Percentiles rank a stretch among this genome's conserved stretches.
phyloP scores from a whole-genome alignment of 2,888 invertebrate genomes.

The Phania funesta region DNA sequence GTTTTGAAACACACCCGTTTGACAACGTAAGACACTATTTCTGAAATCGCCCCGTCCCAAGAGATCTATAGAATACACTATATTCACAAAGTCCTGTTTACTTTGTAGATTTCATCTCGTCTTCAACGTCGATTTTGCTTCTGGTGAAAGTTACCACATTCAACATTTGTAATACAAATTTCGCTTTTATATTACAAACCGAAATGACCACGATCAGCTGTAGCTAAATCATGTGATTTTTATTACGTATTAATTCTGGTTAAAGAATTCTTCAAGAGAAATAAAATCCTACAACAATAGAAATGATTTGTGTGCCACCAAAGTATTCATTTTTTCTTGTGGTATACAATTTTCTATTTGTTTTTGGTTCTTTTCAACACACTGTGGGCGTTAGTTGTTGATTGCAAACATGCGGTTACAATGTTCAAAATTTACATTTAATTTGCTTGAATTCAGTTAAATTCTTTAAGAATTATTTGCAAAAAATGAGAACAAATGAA shows the following conservation, averaged over 20 bases:
- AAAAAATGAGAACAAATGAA: not conserved
- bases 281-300: not conserved
- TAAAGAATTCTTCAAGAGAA: slow-evolving; percentile 14
- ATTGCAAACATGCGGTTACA: slow-evolving; percentile 76
- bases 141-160: too few species aligned
- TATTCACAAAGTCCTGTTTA: too few species aligned
- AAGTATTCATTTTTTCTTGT: slow-evolving; percentile 28
- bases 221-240: not conserved
- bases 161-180: too few species aligned
- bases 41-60: too few species aligned
- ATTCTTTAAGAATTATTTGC: slow-evolving; percentile 47
- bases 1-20: too few species aligned
- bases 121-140: too few species aligned
- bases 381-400: slow-evolving; percentile 74
- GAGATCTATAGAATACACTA: too few species aligned
- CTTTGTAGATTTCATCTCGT: too few species aligned
- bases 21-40: too few species aligned
- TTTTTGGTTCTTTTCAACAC: not conserved
- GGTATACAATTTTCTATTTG: not conserved
- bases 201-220: not conserved
- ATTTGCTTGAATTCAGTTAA: slow-evolving; percentile 70
- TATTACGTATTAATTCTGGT: not conserved
- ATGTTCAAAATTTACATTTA: slow-evolving; percentile 71
- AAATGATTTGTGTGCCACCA: slow-evolving; percentile 48
- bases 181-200: too few species aligned